Conservation (phyloP, 2,113 vertebrate species). For the Onychostruthus taczanowskii region DNA sequence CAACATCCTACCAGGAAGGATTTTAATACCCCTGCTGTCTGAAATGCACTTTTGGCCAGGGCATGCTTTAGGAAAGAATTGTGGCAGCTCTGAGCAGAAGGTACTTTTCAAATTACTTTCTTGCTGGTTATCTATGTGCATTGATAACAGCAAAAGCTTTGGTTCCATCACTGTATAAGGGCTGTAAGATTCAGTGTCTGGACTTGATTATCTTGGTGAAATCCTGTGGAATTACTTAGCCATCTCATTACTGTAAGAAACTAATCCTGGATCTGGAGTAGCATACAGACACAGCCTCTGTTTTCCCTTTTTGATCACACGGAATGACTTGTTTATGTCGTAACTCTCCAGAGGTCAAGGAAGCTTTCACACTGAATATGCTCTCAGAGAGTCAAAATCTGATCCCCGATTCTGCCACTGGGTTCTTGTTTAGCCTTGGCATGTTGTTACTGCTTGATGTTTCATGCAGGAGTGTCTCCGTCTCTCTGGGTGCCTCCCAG, state of each 20-base stretch:
- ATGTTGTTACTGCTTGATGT: background rate
- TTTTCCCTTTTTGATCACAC: background rate
- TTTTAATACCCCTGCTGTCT: background rate
- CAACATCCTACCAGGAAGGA: constrained; percentile 19
- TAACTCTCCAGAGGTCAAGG: background rate
- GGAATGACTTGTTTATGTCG: background rate
- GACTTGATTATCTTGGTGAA: background rate
- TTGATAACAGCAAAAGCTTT: background rate
- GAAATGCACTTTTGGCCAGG: background rate
- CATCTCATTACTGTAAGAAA: constrained; percentile 2
- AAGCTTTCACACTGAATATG: background rate
- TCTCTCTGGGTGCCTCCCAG: too few species aligned
- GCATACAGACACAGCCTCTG: background rate
- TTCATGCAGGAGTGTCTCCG: background rate
- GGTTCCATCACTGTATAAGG: background rate
- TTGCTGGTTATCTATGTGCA: background rate
- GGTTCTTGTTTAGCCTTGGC: background rate
- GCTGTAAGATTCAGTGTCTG: background rate
- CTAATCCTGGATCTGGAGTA: background rate
- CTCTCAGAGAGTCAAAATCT: background rate
- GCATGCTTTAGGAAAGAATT: background rate
- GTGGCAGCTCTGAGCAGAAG: background rate
- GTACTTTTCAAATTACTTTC: background rate
- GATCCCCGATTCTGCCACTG: background rate
- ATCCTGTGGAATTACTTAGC: background rate